A percentile compares a stretch with the other conserved stretches of the same genome.
These are phyloP conservation scores for Urosaurus nigricauda DNA, from an alignment of 2,797 vertebrate genomes.

Conservation along the genomic window DNA sequence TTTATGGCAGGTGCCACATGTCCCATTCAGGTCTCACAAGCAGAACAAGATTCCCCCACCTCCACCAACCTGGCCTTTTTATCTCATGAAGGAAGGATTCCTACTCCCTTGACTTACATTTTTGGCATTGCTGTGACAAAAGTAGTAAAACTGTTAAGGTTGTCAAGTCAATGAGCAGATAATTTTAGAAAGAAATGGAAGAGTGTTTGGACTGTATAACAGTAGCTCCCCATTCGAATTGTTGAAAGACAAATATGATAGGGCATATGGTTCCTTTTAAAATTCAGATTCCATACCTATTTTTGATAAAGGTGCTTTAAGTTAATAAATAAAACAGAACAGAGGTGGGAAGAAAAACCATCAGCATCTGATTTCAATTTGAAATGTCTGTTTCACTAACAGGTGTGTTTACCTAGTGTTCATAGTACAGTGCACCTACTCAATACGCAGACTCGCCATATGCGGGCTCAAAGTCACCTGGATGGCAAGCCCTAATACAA, in stretches of 20 bases:
- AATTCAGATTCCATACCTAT: neutral
- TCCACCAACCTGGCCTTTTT: neutral
- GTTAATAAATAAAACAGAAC: neutral
- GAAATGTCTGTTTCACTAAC: neutral
- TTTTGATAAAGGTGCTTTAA: neutral
- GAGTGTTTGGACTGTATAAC: neutral
- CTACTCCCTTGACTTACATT: neutral
- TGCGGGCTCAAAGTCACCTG: too few relatives aligned
- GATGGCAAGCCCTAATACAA: too few relatives aligned
- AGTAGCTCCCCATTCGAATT: neutral
- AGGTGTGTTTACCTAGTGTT: neutral
- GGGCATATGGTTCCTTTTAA: neutral
- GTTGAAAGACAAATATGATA: neutral
- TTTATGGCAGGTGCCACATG: neutral
- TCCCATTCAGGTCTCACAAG: neutral
- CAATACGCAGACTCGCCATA: too few relatives aligned
- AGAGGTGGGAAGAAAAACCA: neutral
- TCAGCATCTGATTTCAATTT: slow-evolving; percentile 11
- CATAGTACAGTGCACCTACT: too few relatives aligned
- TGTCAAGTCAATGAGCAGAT: neutral
- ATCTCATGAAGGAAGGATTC: neutral
- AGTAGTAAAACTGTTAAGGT: neutral
- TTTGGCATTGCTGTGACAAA: neutral
- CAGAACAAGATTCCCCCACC: neutral
- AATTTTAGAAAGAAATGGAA: neutral